These are phyloP conservation scores for Albula goreensis DNA, from an alignment of 2,113 vertebrate genomes.

Conservation along the genomic window DNA sequence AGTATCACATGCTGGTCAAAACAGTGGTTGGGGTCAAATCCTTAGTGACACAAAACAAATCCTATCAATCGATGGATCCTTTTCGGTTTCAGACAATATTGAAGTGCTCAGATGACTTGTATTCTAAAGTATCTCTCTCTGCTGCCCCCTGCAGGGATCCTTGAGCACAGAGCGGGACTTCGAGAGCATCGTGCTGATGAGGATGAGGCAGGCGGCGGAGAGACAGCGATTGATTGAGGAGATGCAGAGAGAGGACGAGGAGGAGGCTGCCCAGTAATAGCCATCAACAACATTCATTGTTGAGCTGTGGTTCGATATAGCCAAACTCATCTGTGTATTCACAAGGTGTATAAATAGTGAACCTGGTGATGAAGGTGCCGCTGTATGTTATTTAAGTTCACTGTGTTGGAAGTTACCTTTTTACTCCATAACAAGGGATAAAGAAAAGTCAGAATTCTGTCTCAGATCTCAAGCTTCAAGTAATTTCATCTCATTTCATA, in stretches of 20 bases:
- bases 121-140: not conserved
- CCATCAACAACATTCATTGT: not conserved
- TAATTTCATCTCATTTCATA: not conserved
- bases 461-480: not conserved
- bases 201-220: constrained; percentile 91
- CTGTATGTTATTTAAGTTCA: not conserved
- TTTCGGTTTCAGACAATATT: not conserved
- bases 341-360: not conserved
- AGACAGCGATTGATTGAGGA: constrained; percentile 86
- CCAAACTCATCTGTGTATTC: not conserved
- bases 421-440: not conserved
- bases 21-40: not conserved
- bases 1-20: not conserved
- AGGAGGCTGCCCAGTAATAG: constrained; percentile 65
- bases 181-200: constrained; percentile 95
- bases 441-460: not conserved
- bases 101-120: not conserved
- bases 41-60: not conserved
- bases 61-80: no score
- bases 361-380: not conserved
- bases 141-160: constrained; percentile 62
- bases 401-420: not conserved
- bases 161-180: constrained; percentile 85
- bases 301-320: constrained; percentile 60
- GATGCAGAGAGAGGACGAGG: constrained; percentile 83